These are phyloP conservation scores for Conus ventricosus DNA, from an alignment of 1,140 invertebrate genomes.

Conservation along the genomic window DNA sequence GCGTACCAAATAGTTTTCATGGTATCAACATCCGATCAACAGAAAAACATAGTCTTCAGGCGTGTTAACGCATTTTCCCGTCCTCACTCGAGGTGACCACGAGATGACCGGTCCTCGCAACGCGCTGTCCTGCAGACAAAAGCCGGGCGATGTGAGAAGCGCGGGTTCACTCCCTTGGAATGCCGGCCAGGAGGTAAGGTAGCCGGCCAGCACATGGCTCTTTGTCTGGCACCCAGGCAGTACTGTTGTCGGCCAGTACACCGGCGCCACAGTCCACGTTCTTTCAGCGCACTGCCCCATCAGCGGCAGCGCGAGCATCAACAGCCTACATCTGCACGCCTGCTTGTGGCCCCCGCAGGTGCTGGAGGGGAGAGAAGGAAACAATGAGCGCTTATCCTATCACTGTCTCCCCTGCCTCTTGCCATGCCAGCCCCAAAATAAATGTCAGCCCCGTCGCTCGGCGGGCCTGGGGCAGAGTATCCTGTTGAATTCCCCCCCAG, in stretches of 20 bases:
- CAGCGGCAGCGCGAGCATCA: neutral
- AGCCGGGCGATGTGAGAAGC: too few species aligned
- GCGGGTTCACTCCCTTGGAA: too few species aligned
- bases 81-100: too few species aligned
- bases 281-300: slow-evolving; percentile 23
- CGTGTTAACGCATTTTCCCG: too few species aligned
- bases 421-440: slow-evolving; percentile 25
- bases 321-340: slow-evolving; percentile 23
- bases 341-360: neutral
- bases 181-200: too few species aligned
- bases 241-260: neutral
- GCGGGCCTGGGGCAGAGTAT: slow-evolving; percentile 24
- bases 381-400: slow-evolving; percentile 31
- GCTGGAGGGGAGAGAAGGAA: neutral
- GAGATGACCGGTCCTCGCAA: too few species aligned
- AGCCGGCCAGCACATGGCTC: too few species aligned
- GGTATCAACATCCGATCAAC: too few species aligned
- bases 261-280: slow-evolving; percentile 1
- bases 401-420: slow-evolving; percentile 22
- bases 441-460: slow-evolving; percentile 12
- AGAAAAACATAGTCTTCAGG: too few species aligned
- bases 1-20: too few species aligned
- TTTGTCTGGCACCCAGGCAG: too few species aligned
- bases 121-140: too few species aligned
- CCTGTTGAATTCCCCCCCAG: slow-evolving; percentile 32